A percentile compares a stretch with the other conserved stretches of the same genome.
Evolutionary conservation across 2,797 vertebrate genomes (phyloP).

Genomic region (Danio choprae): DNA sequence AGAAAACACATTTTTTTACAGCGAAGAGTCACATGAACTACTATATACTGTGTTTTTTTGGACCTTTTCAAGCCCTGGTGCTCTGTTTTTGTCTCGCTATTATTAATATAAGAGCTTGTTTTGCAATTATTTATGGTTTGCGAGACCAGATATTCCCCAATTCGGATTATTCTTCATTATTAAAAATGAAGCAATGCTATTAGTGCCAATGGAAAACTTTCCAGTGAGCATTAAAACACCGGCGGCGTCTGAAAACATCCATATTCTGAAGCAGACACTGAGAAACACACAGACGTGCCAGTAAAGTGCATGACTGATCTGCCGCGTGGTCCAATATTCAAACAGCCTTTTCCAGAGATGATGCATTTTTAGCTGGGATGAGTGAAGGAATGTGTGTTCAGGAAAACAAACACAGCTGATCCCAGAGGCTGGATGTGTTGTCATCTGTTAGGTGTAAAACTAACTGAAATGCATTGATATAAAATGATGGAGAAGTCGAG

Average conservation of each 20-base stretch:
- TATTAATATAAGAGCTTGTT: neutral
- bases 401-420: neutral
- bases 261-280: neutral
- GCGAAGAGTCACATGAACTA: neutral
- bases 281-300: neutral
- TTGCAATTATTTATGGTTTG: neutral
- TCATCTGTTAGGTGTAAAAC: neutral
- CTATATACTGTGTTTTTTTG: neutral
- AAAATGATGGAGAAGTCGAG: too few species aligned
- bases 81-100: neutral
- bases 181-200: neutral
- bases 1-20: too few species aligned
- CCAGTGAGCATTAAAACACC: neutral
- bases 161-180: neutral
- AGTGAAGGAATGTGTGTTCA: too few species aligned
- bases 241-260: neutral
- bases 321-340: slow-evolving; percentile 4
- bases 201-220: neutral
- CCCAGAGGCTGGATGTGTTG: neutral
- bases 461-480: neutral
- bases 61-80: too few species aligned
- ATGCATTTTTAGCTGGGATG: neutral
- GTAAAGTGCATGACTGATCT: slow-evolving; percentile 15
- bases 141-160: neutral
- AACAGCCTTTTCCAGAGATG: neutral